phyloP scores from a whole-genome alignment of 2,113 vertebrate species.

The Pollimyrus isidori region DNA sequence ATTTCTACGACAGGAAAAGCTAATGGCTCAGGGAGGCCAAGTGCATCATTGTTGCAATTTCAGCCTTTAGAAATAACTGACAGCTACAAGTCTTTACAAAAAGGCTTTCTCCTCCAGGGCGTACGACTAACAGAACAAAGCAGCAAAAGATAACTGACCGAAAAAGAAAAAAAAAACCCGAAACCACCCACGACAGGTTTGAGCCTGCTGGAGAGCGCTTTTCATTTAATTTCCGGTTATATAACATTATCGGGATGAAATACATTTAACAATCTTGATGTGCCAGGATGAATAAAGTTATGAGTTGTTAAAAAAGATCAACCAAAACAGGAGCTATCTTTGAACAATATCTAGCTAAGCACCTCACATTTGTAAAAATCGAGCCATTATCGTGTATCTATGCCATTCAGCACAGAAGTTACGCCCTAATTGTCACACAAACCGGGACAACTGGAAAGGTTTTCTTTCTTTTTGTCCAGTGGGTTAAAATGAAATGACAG shows the following conservation, averaged over 20 bases:
- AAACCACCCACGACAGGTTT: background rate
- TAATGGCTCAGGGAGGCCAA: background rate
- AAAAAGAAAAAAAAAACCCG: background rate
- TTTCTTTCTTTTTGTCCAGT: background rate
- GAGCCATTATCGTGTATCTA: background rate
- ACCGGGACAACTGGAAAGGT: background rate
- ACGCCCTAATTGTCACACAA: background rate
- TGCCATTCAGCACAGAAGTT: background rate
- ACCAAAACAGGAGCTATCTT: background rate
- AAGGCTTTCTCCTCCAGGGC: background rate
- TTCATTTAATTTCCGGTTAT: background rate
- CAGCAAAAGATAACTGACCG: background rate
- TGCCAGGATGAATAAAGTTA: background rate
- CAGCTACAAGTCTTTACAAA: constrained; percentile 4
- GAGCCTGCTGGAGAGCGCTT: background rate
- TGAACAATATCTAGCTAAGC: background rate
- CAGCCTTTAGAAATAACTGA: constrained; percentile 4
- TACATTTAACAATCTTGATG: background rate
- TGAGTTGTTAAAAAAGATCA: background rate
- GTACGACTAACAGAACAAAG: background rate
- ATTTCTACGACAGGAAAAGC: background rate
- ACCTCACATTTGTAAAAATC: background rate
- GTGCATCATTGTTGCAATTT: background rate
- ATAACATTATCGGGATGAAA: background rate
- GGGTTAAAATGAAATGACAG: background rate